A percentile compares a stretch with the other conserved stretches of the same genome.
phyloP scores from a whole-genome alignment of 2,888 invertebrate species.

The Aelia acuminata region DNA sequence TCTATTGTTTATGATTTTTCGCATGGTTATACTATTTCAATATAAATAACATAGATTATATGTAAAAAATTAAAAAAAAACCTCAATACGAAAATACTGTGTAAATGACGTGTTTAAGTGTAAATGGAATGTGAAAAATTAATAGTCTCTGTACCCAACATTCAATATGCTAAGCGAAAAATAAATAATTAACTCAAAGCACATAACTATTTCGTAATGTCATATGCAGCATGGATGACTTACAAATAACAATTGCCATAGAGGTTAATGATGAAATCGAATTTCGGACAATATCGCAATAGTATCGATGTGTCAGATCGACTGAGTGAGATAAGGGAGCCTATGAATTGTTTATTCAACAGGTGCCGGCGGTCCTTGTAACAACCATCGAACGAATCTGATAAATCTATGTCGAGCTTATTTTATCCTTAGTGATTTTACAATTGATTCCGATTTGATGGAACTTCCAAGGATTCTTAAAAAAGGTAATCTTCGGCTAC shows the following conservation, averaged over 20 bases:
- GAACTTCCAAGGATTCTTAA: not conserved
- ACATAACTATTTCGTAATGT: not conserved
- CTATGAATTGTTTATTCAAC: conserved; percentile 22
- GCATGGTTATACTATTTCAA: too few species aligned
- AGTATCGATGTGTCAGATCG: not conserved
- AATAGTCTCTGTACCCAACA: not conserved
- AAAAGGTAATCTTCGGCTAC: not conserved
- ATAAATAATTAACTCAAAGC: not conserved
- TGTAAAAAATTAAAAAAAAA: too few species aligned
- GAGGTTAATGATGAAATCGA: not conserved
- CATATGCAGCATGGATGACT: not conserved
- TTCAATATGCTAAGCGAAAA: not conserved
- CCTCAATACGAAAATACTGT: too few species aligned
- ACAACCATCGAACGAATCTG: not conserved
- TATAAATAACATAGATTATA: too few species aligned
- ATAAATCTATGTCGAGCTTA: not conserved
- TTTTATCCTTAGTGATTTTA: not conserved
- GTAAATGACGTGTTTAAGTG: too few species aligned
- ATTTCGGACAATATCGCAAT: conserved; percentile 10
- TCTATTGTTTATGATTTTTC: too few species aligned
- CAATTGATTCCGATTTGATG: not conserved
- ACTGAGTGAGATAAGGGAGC: not conserved
- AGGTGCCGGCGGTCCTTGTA: not conserved
- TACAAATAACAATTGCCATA: conserved; percentile 6
- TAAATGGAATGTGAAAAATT: too few species aligned